Evolutionary conservation across 2,888 invertebrate species (phyloP), one percentile per base, ranked within the genome.

Genomic region (Gastracanthus pulcherrimus): DNA sequence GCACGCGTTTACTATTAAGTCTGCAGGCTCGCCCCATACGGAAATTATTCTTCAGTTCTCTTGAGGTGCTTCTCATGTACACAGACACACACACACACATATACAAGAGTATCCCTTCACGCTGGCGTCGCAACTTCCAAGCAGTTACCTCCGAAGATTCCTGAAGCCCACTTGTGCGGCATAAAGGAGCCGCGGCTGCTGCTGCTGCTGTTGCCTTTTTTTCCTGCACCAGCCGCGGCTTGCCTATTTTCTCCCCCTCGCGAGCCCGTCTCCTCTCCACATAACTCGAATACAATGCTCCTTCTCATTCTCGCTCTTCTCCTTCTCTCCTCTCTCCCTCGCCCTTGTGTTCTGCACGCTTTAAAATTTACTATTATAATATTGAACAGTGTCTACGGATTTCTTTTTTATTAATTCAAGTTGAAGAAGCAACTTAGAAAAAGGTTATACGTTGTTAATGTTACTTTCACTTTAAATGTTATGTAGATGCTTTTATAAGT

Each of bases 241-340:
- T 80, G 55, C 60, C 55, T 66, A 80, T 76, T 75, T 45, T 69
- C 69, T 69, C 48, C 31, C 69, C 45, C 31, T 31, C 69, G 26
- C n/a, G 36, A n/a, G 34, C 19, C 36, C 34, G 31, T 62, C 62
- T 62, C 11, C 16, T 34, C 62, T 36, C 19, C 62, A 62, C 62
- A 62, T 62, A 34, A 36, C 62, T 62, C 62, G 62, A 62, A 62
- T 62, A 62, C 62, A 62, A 62, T 62, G 62, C 62, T 62, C 34
- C 34, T 67, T 45, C 67, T 75, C 26, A 5, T 45, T n/a, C 31
- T 38, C 45, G 58, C 48, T 62, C 48, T 48, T 72, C 60, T 72
- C 29, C 48, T 45, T 26, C 66, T 6, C 41, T 26, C 41, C 38
- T 16, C 58, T 11, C 34, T 36, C 55, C 41, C 38, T 7, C 16